Evolutionary conservation across 2,888 invertebrate genomes (phyloP), one percentile per base, ranked within the genome.

Genomic region (Scrobipalpa atriplicella): DNA sequence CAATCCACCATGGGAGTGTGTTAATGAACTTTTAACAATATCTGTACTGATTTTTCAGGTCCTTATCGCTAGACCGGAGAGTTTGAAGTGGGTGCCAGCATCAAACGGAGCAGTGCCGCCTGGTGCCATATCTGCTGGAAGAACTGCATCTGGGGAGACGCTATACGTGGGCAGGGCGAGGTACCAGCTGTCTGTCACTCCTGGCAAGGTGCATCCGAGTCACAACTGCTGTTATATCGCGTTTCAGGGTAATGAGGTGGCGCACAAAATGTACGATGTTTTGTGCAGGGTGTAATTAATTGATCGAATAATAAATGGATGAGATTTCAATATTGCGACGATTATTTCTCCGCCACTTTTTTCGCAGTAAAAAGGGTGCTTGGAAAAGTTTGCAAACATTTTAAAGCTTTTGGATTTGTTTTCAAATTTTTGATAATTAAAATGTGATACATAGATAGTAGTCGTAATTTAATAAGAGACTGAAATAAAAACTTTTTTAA

Each of bases 121-220:
- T 1, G 90, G 93, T 11, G 94, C 94, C 0, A 89, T 94, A 36
- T 81, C 89, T 64, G 94, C 93, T 0, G 94, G 94, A 0, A 85
- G 84, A 58, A 94, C 94, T 0, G 67, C 77, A 0, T 77, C 85
- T 5, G 93, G 93, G 5, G 93, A 94, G 75, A 87, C 89, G 3
- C 72, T 94, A 16, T 94, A 93, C 74, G 89, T 94, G 0, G 94
- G 94, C 0, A 85, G 94, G 70, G 94, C 94, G 0, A 83, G 88
- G 47, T 93, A 94, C 75, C 94, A 94, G 77, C 86, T 94, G 9
- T 94, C 93, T 0, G 79, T 94, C 9, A 92, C 94, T 5, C 94
- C 94, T 2, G 95, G 95, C 10, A 94, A 94, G 75, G 82, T 94
- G 7, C 90, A 92, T 3, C 91, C 91, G 0, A 89, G 89, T 65